A percentile compares a stretch with the other conserved stretches of the same genome.
Conservation (phyloP, 2,888 invertebrate species). For the Palloptera scutellata region DNA sequence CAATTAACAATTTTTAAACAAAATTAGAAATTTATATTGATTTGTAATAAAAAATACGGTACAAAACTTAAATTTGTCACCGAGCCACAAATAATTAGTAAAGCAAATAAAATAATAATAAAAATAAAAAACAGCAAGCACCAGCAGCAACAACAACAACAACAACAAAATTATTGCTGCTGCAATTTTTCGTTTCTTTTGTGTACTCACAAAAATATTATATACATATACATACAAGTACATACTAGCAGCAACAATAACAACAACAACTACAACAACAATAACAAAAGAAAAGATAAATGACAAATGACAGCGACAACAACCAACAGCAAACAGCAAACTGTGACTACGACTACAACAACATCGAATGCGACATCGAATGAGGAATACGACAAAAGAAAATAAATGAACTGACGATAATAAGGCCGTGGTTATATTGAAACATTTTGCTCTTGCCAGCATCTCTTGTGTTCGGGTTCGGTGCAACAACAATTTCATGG, state of each 20-base stretch:
- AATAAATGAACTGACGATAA: constrained; percentile 8
- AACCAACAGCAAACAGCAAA: not conserved
- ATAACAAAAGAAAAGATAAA: constrained; percentile 16
- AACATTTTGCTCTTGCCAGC: too few relatives aligned
- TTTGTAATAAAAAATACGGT: too few relatives aligned
- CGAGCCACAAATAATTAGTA: constrained; percentile 8
- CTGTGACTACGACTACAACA: not conserved
- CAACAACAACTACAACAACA: constrained; percentile 7
- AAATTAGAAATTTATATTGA: too few relatives aligned
- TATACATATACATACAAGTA: too few relatives aligned
- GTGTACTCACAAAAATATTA: not conserved
- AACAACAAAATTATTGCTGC: not conserved
- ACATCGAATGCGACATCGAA: too few relatives aligned
- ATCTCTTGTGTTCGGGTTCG: too few relatives aligned
- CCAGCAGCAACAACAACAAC: constrained; percentile 9
- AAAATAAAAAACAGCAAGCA: not conserved
- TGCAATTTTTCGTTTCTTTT: too few relatives aligned
- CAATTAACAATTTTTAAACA: too few relatives aligned
- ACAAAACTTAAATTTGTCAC: not conserved
- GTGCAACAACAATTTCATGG: too few relatives aligned
- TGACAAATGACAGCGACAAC: not conserved
- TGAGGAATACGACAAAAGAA: not conserved
- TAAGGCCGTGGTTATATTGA: too few relatives aligned
- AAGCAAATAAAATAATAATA: not conserved
- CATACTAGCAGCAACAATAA: constrained; percentile 1